Conservation (phyloP, 2,888 invertebrate species). For the Thymelicus sylvestris region DNA sequence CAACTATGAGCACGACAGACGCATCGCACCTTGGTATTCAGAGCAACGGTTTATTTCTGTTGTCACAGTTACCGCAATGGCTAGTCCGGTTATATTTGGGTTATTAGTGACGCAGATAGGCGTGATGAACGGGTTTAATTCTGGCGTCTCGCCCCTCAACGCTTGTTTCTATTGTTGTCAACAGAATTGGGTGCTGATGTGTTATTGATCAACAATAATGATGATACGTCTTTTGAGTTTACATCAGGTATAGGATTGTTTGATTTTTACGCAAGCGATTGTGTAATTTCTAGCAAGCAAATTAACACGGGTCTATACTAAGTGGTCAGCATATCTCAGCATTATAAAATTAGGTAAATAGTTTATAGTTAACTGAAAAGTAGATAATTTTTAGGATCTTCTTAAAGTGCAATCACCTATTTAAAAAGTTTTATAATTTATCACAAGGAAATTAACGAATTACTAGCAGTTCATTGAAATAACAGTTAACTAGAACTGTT, state of each 20-base stretch:
- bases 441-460: too few species aligned
- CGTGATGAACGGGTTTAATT: constrained; percentile 74
- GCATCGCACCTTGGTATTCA: constrained; percentile 68
- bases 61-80: constrained; percentile 72
- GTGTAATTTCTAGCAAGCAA: too few species aligned
- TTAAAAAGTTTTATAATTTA: too few species aligned
- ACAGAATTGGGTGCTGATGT: constrained; percentile 42
- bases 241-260: too few species aligned
- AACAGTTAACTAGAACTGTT: too few species aligned
- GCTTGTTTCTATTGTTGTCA: constrained; percentile 67
- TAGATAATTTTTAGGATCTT: too few species aligned
- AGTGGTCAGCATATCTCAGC: too few species aligned
- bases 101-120: constrained; percentile 81
- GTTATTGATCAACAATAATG: constrained; percentile 28
- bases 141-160: constrained; percentile 60
- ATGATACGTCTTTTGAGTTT: background rate
- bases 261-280: background rate
- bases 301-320: too few species aligned
- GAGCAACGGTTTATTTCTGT: constrained; percentile 78
- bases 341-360: too few species aligned
- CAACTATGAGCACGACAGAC: constrained; percentile 54
- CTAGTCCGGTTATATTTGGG: constrained; percentile 71
- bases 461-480: too few species aligned
- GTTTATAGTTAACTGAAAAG: too few species aligned
- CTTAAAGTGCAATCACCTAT: too few species aligned